Conservation (phyloP, 2,113 vertebrate genomes). For the Zosterops borbonicus region DNA sequence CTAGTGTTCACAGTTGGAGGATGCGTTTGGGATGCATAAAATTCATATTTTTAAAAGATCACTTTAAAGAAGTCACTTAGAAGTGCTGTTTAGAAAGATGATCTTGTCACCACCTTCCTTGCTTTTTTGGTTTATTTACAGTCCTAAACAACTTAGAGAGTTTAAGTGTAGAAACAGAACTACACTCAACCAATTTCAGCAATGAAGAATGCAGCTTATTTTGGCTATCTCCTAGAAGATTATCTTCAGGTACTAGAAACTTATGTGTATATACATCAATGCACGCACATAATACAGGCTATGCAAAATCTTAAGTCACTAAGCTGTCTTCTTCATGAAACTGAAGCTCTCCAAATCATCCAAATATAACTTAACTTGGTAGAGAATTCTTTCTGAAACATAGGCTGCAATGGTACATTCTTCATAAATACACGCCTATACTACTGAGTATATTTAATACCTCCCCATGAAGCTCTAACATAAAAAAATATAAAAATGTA, state of each 20-base stretch:
- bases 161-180: background rate
- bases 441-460: background rate
- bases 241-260: background rate
- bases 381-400: background rate
- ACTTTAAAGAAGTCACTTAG: background rate
- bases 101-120: background rate
- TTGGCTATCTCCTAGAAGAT: background rate
- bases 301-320: background rate
- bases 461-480: background rate
- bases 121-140: background rate
- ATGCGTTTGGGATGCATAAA: background rate
- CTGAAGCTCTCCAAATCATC: background rate
- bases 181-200: background rate
- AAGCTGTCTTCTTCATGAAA: background rate
- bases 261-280: background rate
- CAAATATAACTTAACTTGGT: background rate
- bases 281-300: background rate
- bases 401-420: background rate
- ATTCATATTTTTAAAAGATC: background rate
- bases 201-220: background rate
- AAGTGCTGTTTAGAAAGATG: background rate
- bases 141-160: background rate
- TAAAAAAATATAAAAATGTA: background rate
- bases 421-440: background rate
- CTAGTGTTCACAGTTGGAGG: background rate